These are phyloP conservation scores for Rhea pennata DNA, from an alignment of 2,113 vertebrate species.

Conservation along the genomic window DNA sequence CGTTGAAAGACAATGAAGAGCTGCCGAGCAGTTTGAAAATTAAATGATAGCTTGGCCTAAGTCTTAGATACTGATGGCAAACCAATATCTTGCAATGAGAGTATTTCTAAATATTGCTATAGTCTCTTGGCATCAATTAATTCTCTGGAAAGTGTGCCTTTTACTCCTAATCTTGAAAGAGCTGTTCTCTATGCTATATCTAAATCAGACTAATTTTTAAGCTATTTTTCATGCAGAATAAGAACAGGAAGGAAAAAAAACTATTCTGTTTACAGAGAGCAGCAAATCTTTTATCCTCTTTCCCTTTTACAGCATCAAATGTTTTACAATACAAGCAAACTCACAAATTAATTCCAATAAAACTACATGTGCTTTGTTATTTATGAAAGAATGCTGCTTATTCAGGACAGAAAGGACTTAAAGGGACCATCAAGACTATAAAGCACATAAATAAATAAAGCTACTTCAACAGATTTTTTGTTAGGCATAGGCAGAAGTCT, in stretches of 20 bases:
- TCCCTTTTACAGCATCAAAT: neutral
- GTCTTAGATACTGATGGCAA: neutral
- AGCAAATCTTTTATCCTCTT: neutral
- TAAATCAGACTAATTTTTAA: neutral
- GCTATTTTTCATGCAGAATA: neutral
- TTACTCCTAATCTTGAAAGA: neutral
- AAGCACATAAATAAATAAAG: neutral
- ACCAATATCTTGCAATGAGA: neutral
- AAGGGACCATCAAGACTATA: neutral
- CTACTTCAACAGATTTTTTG: neutral
- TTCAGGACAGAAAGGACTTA: neutral
- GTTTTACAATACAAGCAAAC: neutral
- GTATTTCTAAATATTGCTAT: neutral
- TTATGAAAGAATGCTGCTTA: neutral
- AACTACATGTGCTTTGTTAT: fast-evolving
- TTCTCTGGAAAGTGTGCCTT: neutral
- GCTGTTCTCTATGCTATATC: neutral
- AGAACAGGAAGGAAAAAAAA: neutral
- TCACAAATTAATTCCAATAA: neutral
- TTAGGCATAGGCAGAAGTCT: neutral
- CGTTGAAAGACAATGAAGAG: neutral
- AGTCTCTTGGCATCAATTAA: neutral
- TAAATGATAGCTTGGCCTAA: neutral
- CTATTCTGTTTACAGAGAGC: too few species aligned
- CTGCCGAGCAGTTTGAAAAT: neutral